A percentile compares a stretch with the other conserved stretches of the same genome.
Conservation (phyloP, 2,113 vertebrate species). For the Seriola aureovittata region DNA sequence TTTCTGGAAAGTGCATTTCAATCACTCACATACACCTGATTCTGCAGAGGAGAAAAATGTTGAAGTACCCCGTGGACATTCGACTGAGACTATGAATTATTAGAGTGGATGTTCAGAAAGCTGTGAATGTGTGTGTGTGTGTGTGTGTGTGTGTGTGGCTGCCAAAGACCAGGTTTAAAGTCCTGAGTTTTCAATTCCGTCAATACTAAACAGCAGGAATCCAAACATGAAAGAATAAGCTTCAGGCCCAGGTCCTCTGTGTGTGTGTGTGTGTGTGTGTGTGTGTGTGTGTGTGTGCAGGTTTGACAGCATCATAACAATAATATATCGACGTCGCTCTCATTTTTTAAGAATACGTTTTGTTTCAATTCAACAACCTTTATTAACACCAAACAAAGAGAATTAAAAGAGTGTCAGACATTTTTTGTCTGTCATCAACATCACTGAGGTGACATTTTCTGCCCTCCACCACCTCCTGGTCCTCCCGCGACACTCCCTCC, state of each 20-base stretch:
- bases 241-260: neutral
- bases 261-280: neutral
- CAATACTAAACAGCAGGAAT: neutral
- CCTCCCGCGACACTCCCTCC: constrained; percentile 15
- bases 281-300: neutral
- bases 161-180: constrained; percentile 5
- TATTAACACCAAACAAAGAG: neutral
- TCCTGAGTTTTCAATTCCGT: neutral
- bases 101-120: neutral
- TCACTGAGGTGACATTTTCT: constrained; percentile 45
- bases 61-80: neutral
- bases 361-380: neutral
- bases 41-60: too few relatives aligned
- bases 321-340: too few relatives aligned
- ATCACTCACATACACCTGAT: neutral
- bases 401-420: neutral
- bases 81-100: neutral
- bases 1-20: too few relatives aligned
- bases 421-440: constrained; percentile 15
- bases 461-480: constrained; percentile 33
- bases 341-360: neutral
- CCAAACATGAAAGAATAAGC: neutral
- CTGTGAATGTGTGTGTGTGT: neutral
- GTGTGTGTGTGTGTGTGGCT: neutral
- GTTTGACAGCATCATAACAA: neutral